A percentile compares a stretch with the other conserved stretches of the same genome.
phyloP scores from a whole-genome alignment of 2,888 invertebrate species.

The Nematopogon swammerdamellus region DNA sequence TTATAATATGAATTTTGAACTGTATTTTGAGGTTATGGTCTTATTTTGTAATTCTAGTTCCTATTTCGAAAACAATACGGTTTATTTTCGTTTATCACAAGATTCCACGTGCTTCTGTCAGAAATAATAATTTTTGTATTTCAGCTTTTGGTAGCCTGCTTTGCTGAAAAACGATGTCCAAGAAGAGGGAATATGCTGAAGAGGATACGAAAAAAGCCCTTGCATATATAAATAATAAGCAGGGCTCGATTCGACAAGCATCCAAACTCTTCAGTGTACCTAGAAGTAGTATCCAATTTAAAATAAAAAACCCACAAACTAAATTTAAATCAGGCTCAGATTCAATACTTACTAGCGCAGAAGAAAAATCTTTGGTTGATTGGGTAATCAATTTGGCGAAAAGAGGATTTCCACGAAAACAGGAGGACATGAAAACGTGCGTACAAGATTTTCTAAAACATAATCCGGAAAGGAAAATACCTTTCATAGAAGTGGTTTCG shows the following conservation, averaged over 20 bases:
- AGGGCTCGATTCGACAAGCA: background rate
- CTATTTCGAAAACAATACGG: too few relatives aligned
- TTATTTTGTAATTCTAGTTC: too few relatives aligned
- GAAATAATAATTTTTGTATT: too few relatives aligned
- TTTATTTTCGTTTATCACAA: too few relatives aligned
- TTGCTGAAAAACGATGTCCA: background rate
- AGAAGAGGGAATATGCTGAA: background rate
- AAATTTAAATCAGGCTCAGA: constrained; percentile 1
- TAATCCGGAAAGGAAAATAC: too few relatives aligned
- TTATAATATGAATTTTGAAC: too few relatives aligned
- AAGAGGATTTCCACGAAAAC: constrained; percentile 1
- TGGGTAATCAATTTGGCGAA: background rate
- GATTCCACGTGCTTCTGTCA: too few relatives aligned
- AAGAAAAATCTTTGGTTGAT: background rate
- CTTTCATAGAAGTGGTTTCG: too few relatives aligned
- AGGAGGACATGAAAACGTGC: background rate
- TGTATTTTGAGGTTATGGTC: too few relatives aligned
- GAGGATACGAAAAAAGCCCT: background rate
- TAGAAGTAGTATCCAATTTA: background rate
- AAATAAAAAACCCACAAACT: constrained; percentile 1
- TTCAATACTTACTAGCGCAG: background rate
- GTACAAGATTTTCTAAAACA: too few relatives aligned
- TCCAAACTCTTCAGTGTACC: background rate
- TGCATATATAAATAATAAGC: background rate
- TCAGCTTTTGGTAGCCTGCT: too few relatives aligned